These are phyloP conservation scores for Stercorarius parasiticus DNA, from an alignment of 2,113 vertebrate genomes.

Conservation along the genomic window DNA sequence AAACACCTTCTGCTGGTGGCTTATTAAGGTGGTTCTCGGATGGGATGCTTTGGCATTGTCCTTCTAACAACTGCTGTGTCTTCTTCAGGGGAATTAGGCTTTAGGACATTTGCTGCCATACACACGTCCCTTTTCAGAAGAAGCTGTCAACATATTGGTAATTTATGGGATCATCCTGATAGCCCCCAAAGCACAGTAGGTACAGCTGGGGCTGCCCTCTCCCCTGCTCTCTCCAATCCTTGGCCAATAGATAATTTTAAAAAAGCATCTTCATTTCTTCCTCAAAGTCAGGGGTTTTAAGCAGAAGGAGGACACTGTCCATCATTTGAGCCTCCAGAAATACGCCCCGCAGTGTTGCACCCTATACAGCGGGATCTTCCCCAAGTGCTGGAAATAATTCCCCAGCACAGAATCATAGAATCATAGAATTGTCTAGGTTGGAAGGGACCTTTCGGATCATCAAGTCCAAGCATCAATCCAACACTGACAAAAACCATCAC, in stretches of 20 bases:
- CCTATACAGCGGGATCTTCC: background rate
- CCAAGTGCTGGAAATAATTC: background rate
- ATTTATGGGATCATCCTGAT: background rate
- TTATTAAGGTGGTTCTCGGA: background rate
- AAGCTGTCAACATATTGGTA: background rate
- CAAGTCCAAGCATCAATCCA: too few species aligned
- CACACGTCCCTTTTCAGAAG: background rate
- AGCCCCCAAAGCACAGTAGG: background rate
- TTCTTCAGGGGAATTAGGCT: background rate
- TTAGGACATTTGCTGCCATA: background rate
- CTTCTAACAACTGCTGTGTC: background rate
- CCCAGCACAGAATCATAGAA: background rate
- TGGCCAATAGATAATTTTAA: background rate
- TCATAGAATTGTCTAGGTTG: background rate
- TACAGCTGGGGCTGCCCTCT: background rate
- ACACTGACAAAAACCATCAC: too few species aligned
- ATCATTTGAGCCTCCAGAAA: background rate
- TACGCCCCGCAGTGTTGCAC: background rate
- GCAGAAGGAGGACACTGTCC: background rate
- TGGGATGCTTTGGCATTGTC: too few species aligned
- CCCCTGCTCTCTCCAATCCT: background rate
- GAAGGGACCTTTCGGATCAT: background rate
- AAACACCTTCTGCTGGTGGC: too few species aligned
- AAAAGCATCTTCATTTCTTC: background rate
- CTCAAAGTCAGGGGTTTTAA: background rate